Evolutionary conservation across 2,888 invertebrate genomes (phyloP).

Genomic region (Dione vanillae): DNA sequence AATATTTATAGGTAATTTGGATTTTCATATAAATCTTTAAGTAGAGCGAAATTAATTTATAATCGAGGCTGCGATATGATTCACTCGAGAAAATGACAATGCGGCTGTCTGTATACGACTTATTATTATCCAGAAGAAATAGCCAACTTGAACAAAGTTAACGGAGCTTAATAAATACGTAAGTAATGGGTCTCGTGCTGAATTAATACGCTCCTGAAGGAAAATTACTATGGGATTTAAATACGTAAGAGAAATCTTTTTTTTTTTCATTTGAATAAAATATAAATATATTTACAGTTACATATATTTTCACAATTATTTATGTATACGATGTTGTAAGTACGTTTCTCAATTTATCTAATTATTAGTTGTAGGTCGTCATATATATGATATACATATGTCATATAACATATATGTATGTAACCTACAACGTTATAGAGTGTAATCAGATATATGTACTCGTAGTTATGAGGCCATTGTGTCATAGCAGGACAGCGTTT

Average conservation of each 20-base stretch:
- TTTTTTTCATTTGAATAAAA: not conserved
- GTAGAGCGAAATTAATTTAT: not conserved
- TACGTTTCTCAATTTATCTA: too few relatives aligned
- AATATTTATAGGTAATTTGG: too few relatives aligned
- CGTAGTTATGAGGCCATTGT: too few relatives aligned
- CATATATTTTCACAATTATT: not conserved
- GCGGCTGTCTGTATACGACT: slow-evolving; percentile 23
- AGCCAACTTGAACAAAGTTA: slow-evolving; percentile 24
- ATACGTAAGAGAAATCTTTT: not conserved
- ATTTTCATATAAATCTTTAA: not conserved
- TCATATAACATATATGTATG: too few relatives aligned
- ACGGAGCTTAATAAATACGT: slow-evolving; percentile 19
- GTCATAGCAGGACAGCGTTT: too few relatives aligned
- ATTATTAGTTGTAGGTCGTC: too few relatives aligned
- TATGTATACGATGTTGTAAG: too few relatives aligned
- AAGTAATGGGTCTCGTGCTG: not conserved
- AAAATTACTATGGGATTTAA: slow-evolving; percentile 9
- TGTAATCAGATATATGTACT: too few relatives aligned
- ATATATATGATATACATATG: too few relatives aligned
- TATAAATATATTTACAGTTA: not conserved
- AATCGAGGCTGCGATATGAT: slow-evolving; percentile 5
- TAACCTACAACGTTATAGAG: too few relatives aligned
- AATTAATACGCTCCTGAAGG: slow-evolving; percentile 19
- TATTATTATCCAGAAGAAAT: slow-evolving; percentile 23
- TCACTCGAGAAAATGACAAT: slow-evolving; percentile 5